Base-by-base conservation (phyloP, 2,888 invertebrate species). In the Boloria selene region DNA sequence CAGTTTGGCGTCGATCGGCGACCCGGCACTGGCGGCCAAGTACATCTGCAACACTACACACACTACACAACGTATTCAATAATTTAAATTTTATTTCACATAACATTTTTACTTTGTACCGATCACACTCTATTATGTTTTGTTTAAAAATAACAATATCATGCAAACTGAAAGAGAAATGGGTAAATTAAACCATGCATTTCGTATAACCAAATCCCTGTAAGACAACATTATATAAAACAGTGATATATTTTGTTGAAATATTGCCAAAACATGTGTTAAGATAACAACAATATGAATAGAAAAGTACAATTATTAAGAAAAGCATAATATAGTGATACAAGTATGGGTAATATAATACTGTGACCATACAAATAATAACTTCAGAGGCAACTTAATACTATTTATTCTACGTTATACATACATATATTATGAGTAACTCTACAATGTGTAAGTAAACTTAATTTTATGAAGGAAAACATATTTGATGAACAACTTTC, bases 31-130 rank as follows among this genome's bases (percentile, higher is more conserved):
- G 83, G 82, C 76, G 76, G 73, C 85, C 86, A 87, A 82, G 85
- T 85, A 86, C 82, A 87, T 90, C 91, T 92, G 91, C 83, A 92
- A 92, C 87, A 90, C 91, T 91, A 90, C 89, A 91, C 86, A 88
- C 86, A 85, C 86, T 78, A 84, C 77, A 84, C 75, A 79, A 79
- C 55, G 26, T 50, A 50, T 51, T 61, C 42, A 3, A 38, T 56
- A 44, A 18, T 38, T 3, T 38, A 59, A 59, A 31, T 49, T 49
- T 17, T 31, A 49, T n/a, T 7, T 16, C 31, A 45, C 45, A 47
- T 13, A 47, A 7, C n/a, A 49, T 49, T 49, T 49, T 49, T 16
- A 49, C 47, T 49, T 49, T 16, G n/a, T 5, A 47, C n/a, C 52
- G 7, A n/a, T 18, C 42, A 17, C 10, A 17, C 3, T 45, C 26